Conservation (phyloP, 2,797 vertebrate species). For the Sebastes miniatus region DNA sequence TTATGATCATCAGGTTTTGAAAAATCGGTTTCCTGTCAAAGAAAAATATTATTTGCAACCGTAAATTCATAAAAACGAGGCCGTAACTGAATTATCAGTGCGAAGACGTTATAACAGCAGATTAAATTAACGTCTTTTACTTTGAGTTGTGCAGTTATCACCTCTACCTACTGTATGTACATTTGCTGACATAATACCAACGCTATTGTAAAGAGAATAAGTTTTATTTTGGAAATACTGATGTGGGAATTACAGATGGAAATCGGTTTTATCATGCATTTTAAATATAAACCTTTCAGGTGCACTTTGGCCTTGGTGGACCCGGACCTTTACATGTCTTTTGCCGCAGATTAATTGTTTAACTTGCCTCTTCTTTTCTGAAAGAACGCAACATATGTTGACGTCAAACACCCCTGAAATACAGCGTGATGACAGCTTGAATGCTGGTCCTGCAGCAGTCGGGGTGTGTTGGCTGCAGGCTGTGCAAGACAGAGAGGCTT, state of each 20-base stretch:
- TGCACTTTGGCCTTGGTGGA: not conserved
- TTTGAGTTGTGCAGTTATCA: not conserved
- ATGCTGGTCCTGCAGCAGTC: not conserved
- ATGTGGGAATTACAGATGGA: too few species aligned
- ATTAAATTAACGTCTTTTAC: not conserved
- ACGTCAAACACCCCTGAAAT: conserved; percentile 7
- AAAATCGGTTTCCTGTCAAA: not conserved
- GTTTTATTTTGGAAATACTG: not conserved
- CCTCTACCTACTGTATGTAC: not conserved
- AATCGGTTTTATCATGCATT: not conserved
- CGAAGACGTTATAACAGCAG: not conserved
- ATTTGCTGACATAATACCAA: not conserved
- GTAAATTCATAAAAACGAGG: not conserved
- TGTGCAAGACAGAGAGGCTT: not conserved
- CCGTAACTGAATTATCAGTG: not conserved
- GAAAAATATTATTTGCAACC: not conserved
- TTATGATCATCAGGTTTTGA: not conserved
- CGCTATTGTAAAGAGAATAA: not conserved
- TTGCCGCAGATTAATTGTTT: not conserved
- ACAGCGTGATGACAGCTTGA: conserved; percentile 23
- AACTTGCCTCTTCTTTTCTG: not conserved
- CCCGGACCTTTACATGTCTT: not conserved
- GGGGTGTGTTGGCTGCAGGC: not conserved
- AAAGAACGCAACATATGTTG: not conserved
- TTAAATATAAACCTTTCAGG: not conserved